Evolutionary conservation across 2,113 vertebrate species (phyloP), one percentile per base, ranked within the genome.

Genomic region (Penelope pileata): DNA sequence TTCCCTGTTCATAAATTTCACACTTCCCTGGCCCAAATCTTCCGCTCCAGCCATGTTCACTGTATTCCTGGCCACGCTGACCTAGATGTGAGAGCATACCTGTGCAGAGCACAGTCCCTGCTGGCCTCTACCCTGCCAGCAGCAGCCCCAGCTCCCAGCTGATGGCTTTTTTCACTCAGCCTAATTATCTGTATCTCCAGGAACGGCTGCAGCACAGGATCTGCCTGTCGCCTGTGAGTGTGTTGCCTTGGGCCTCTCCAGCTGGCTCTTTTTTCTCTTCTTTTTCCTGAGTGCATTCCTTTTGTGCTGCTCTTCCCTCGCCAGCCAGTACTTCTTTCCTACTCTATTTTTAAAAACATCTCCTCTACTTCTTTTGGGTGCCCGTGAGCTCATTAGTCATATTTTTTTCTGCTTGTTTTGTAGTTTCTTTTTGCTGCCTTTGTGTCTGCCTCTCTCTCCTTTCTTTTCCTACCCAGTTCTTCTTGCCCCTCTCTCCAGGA

Each of bases 401-500:
- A 5, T 24, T 38, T 29, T 43, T 36, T 78, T 22, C 16, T 72
- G 19, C 66, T 89, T 74, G 6, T 22, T n/a, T 76, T 84, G 36
- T 76, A 3, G 42, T 90, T 76, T 54, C 42, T 93, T 18, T 75
- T 86, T 30, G 21, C 45, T 62, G 73, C 54, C 72, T 54, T 86
- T 59, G 24, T 84, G 38, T 83, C 54, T 93, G 74, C 47, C 29
- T 26, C 29, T 79, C 27, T 79, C 27, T 85, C 34, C 60, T 70
- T 67, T 64, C 45, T 90, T 88, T 86, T 83, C 59, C 70, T 76
- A 56, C 59, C 67, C 29, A 42, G 62, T 50, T 27, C 77, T 83
- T 89, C 51, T 42, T 91, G 21, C 30, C 27, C 30, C 51, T 77
- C 85, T 89, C 34, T 76, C 76, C 94, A 67, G 82, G 73, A 96